phyloP scores from a whole-genome alignment of 1,140 invertebrate species.

The Gryllus bimaculatus region DNA sequence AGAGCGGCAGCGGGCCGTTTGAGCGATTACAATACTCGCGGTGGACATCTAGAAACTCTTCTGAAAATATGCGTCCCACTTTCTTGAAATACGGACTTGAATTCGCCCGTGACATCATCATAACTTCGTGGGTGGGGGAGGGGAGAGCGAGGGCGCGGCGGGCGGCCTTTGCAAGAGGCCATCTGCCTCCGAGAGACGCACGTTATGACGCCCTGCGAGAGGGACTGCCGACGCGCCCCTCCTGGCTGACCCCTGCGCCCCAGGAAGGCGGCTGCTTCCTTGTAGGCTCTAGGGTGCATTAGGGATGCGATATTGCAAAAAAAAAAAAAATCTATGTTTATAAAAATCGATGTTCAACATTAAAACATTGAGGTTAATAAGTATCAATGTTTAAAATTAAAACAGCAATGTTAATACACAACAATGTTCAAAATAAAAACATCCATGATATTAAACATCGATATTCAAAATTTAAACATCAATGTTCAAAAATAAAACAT shows the following conservation, averaged over 20 bases:
- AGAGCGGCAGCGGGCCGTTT: neutral
- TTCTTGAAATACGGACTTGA: neutral
- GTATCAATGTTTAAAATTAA: too few species aligned
- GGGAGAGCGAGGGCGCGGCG: too few species aligned
- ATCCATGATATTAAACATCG: too few species aligned
- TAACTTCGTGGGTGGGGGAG: neutral
- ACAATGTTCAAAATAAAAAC: too few species aligned
- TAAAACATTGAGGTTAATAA: too few species aligned
- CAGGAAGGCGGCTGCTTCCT: neutral
- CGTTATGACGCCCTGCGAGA: too few species aligned
- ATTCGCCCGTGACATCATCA: neutral
- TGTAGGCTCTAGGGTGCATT: neutral
- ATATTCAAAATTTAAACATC: too few species aligned
- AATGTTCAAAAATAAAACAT: too few species aligned
- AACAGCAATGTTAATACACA: too few species aligned
- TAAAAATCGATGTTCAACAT: too few species aligned
- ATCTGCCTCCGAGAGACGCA: neutral
- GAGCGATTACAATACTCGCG: neutral
- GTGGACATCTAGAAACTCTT: neutral
- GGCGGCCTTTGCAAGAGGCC: neutral
- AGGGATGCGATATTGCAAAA: neutral
- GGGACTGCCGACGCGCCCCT: neutral
- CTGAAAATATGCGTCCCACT: neutral
- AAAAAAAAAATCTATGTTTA: neutral
- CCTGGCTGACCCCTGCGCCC: too few species aligned